phyloP scores from a whole-genome alignment of 2,797 vertebrate species.

The Enteromius paludinosus region DNA sequence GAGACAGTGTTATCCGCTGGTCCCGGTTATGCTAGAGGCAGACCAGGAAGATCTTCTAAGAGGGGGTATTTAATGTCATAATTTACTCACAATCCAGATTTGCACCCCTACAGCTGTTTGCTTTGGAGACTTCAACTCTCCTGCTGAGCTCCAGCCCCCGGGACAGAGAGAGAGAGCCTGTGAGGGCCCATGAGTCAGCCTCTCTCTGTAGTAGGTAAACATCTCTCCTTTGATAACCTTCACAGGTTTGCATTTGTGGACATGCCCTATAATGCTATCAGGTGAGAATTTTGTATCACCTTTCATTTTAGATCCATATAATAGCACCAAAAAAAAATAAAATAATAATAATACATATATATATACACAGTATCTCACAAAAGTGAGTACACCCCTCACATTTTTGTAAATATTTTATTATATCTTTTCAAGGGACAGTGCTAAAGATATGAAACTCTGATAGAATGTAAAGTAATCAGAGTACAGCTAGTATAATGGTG shows the following conservation, averaged over 20 bases:
- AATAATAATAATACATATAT: no score
- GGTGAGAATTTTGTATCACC: not conserved
- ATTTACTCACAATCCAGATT: conserved; percentile 30
- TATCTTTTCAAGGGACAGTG: no score
- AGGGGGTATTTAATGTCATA: conserved; percentile 30
- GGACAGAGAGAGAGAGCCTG: conserved; percentile 19
- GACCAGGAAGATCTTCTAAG: conserved; percentile 11
- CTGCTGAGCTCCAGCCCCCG: conserved; percentile 28
- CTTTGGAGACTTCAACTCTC: conserved; percentile 3
- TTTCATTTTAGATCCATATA: no score
- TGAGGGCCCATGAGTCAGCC: conserved; percentile 9
- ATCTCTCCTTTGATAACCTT: not conserved
- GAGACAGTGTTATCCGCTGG: not conserved
- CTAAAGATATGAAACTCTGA: no score
- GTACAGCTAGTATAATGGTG: no score
- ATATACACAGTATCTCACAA: no score
- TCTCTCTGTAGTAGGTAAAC: conserved; percentile 36
- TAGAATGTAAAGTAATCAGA: no score
- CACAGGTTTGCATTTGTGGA: not conserved
- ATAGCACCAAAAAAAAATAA: no score
- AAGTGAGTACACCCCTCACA: no score
- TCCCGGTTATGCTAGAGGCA: conserved; percentile 11
- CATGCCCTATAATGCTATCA: not conserved
- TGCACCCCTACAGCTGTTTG: conserved; percentile 3
- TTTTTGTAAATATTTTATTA: no score